Percentiles rank a stretch among this genome's conserved stretches.
These are phyloP conservation scores for Eupristina koningsbergeri DNA, from an alignment of 1,140 invertebrate genomes.

Conservation along the genomic window DNA sequence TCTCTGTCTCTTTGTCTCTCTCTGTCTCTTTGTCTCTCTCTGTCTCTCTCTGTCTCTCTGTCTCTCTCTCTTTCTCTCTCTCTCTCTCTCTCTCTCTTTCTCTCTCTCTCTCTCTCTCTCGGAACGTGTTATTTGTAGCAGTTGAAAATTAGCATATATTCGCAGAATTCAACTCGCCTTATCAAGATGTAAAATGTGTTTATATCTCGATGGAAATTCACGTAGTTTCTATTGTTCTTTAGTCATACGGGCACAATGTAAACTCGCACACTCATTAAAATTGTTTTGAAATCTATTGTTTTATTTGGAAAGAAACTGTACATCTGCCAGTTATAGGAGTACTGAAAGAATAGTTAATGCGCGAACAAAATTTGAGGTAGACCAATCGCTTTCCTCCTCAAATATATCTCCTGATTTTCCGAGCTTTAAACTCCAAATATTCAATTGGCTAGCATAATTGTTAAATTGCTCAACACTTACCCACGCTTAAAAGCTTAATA, in stretches of 20 bases:
- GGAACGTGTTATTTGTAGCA: constrained; percentile 21
- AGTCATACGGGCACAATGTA: too few species aligned
- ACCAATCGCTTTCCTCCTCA: neutral
- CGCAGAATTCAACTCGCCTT: neutral
- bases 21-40: too few species aligned
- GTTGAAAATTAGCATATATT: constrained; percentile 34
- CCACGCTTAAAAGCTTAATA: too few species aligned
- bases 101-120: too few species aligned
- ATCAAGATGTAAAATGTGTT: constrained; percentile 9
- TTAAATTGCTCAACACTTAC: neutral
- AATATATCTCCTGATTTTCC: neutral
- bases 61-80: too few species aligned
- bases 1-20: too few species aligned
- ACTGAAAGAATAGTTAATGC: neutral
- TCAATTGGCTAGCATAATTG: neutral
- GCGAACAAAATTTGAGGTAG: neutral
- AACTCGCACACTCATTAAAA: too few species aligned
- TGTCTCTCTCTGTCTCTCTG: too few species aligned
- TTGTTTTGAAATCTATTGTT: neutral
- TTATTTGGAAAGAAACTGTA: neutral
- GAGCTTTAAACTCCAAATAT: neutral
- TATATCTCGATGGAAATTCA: neutral
- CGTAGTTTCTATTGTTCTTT: too few species aligned
- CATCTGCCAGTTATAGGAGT: neutral
- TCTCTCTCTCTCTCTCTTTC: too few species aligned